Percentiles rank a stretch among this genome's conserved stretches.
phyloP scores from a whole-genome alignment of 1,140 invertebrate genomes.

The Sinonovacula constricta region DNA sequence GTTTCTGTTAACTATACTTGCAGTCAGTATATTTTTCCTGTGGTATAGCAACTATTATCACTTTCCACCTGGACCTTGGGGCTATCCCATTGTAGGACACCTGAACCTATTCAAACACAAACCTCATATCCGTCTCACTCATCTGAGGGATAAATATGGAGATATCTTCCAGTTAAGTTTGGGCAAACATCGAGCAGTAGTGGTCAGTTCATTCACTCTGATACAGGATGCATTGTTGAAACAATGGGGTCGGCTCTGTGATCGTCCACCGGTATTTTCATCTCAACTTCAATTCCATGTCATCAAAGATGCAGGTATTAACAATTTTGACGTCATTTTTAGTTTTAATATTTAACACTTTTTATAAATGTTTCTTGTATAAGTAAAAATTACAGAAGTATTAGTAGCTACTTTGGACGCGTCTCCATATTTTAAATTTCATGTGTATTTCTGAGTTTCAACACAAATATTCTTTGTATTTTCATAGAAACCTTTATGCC shows the following conservation, averaged over 20 bases:
- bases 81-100: conserved; percentile 62
- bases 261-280: conserved; percentile 54
- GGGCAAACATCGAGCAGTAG: conserved; percentile 60
- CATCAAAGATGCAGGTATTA: conserved; percentile 57
- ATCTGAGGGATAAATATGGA: conserved; percentile 67
- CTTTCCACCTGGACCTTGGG: conserved; percentile 61
- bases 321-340: neutral
- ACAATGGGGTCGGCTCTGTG: conserved; percentile 52
- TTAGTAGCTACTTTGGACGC: neutral
- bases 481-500: too few relatives aligned
- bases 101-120: conserved; percentile 52
- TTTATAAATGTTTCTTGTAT: too few relatives aligned
- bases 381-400: neutral
- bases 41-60: too few relatives aligned
- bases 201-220: conserved; percentile 64
- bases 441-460: too few relatives aligned
- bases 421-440: too few relatives aligned
- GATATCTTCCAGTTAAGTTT: conserved; percentile 63
- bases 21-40: too few relatives aligned
- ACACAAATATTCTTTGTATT: too few relatives aligned
- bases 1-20: too few relatives aligned
- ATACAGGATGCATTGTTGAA: conserved; percentile 60
- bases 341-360: too few relatives aligned
- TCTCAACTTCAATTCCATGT: conserved; percentile 56
- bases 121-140: conserved; percentile 62